Percentiles rank a stretch among this genome's conserved stretches.
These are phyloP conservation scores for Rhysida immarginata DNA, from an alignment of 1,140 invertebrate genomes.

Conservation along the genomic window DNA sequence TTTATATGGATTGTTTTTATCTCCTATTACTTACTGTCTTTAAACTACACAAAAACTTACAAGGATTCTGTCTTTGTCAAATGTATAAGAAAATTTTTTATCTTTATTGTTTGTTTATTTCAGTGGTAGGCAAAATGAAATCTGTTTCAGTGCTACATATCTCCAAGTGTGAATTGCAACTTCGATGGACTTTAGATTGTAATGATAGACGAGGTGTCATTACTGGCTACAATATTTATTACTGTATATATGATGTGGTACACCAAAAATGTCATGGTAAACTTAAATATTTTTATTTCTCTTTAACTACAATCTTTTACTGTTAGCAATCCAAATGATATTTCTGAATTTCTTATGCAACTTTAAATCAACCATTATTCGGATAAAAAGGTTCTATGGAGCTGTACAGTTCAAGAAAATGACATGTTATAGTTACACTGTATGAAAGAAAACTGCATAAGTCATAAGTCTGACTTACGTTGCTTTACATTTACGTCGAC, in stretches of 20 bases:
- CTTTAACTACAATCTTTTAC: too few species aligned
- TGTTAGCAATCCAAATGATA: too few species aligned
- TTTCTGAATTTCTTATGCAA: too few species aligned
- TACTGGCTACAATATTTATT: constrained; percentile 46
- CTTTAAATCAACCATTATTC: too few species aligned
- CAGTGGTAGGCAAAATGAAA: constrained; percentile 46
- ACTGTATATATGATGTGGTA: constrained; percentile 40
- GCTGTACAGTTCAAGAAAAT: too few species aligned
- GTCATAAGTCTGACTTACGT: too few species aligned
- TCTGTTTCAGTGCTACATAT: constrained; percentile 42
- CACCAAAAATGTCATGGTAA: neutral
- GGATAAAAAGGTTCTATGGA: too few species aligned
- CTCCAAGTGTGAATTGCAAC: constrained; percentile 40
- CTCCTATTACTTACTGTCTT: neutral
- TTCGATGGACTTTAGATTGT: constrained; percentile 54
- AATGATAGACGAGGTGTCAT: constrained; percentile 45
- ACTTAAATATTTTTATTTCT: too few species aligned
- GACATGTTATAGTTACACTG: too few species aligned
- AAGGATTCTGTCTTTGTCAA: neutral
- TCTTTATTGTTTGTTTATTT: constrained; percentile 3
- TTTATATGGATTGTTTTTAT: neutral
- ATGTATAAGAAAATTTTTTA: neutral
- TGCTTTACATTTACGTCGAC: too few species aligned
- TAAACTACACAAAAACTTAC: neutral
- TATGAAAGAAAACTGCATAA: too few species aligned